A percentile compares a stretch with the other conserved stretches of the same genome.
These are phyloP conservation scores for Osmoderma eremita DNA, from an alignment of 2,888 invertebrate species.

Conservation along the genomic window DNA sequence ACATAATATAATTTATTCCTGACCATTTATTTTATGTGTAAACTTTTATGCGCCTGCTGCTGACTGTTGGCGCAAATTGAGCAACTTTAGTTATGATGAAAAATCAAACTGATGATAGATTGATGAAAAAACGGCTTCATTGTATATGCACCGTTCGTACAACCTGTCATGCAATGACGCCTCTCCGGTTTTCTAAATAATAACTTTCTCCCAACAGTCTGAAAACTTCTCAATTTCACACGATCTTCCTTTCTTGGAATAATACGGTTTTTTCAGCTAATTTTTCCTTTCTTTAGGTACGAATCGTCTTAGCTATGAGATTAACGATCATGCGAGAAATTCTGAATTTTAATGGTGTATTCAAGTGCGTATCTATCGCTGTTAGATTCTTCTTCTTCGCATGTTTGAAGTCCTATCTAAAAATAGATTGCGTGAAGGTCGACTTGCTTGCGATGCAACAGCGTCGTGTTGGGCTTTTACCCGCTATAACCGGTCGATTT, in stretches of 20 bases:
- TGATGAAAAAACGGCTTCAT: too few relatives aligned
- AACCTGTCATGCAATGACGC: conserved; percentile 10
- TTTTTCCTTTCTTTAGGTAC: neutral
- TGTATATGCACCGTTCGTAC: neutral
- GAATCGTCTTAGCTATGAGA: neutral
- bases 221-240: conserved; percentile 24
- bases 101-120: too few relatives aligned
- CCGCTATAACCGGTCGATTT: conserved; percentile 13
- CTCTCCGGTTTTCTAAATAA: neutral
- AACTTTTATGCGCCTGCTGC: too few relatives aligned
- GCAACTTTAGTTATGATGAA: too few relatives aligned
- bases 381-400: conserved; percentile 23
- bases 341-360: conserved; percentile 13
- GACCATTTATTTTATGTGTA: too few relatives aligned
- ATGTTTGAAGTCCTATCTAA: conserved; percentile 20
- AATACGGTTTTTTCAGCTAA: neutral
- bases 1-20: too few relatives aligned
- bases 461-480: conserved; percentile 9
- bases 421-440: conserved; percentile 28
- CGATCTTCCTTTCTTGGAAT: conserved; percentile 15
- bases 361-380: conserved; percentile 8
- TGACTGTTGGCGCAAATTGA: too few relatives aligned
- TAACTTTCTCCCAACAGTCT: conserved; percentile 19
- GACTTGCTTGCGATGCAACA: conserved; percentile 14
- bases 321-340: neutral